phyloP scores from a whole-genome alignment of 1,140 invertebrate species.

The Galendromus occidentalis region DNA sequence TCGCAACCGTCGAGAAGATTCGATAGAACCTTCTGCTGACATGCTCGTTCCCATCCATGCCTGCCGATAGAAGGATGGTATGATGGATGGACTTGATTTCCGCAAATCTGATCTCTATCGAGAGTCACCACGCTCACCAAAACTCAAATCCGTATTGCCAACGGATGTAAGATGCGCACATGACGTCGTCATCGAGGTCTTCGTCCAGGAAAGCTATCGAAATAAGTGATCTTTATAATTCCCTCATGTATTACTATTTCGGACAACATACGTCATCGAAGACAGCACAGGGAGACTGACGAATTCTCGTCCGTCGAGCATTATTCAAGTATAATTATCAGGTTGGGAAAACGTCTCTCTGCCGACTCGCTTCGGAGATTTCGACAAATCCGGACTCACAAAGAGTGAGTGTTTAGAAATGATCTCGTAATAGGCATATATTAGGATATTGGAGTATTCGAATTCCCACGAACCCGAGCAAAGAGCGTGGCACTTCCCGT shows the following conservation, averaged over 20 bases:
- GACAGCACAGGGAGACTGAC: too few relatives aligned
- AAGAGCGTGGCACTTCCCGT: background rate
- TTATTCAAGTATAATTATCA: too few relatives aligned
- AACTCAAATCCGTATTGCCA: conserved; percentile 5
- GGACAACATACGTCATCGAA: too few relatives aligned
- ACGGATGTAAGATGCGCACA: conserved; percentile 2
- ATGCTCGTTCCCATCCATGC: conserved; percentile 2
- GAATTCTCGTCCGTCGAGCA: too few relatives aligned
- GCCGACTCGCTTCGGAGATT: too few relatives aligned
- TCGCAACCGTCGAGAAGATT: background rate
- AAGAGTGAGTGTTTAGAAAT: too few relatives aligned
- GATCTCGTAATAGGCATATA: too few relatives aligned
- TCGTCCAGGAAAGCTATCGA: background rate
- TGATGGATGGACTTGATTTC: background rate
- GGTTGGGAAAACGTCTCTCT: too few relatives aligned
- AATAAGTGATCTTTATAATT: too few relatives aligned
- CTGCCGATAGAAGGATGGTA: background rate
- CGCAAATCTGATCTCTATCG: background rate
- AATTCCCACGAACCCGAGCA: background rate
- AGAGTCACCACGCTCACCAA: background rate
- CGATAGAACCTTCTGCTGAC: background rate
- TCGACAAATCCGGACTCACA: too few relatives aligned
- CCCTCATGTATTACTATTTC: too few relatives aligned
- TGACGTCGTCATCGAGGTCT: background rate
- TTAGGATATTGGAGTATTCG: too few relatives aligned